These are phyloP conservation scores for Hirundo rustica DNA, from an alignment of 2,797 vertebrate species.

Conservation along the genomic window DNA sequence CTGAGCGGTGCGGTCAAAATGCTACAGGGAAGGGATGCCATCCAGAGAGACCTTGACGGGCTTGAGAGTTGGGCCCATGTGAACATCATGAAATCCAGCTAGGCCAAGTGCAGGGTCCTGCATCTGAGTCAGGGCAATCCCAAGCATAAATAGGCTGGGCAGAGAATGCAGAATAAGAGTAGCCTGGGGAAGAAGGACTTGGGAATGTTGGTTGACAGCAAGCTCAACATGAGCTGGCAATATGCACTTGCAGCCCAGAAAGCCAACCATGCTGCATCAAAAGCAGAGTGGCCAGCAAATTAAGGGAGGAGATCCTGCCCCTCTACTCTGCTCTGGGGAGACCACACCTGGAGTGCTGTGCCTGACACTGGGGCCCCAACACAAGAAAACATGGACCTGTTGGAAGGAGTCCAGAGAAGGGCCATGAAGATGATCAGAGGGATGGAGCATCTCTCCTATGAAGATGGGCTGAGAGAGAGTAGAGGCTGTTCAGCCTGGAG, in stretches of 20 bases:
- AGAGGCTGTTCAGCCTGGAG: neutral
- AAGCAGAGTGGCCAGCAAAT: neutral
- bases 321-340: neutral
- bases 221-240: no score
- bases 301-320: neutral
- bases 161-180: neutral
- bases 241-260: neutral
- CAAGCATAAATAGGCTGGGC: neutral
- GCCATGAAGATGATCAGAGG: neutral
- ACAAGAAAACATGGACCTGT: neutral
- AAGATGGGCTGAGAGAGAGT: neutral
- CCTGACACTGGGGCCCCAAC: neutral
- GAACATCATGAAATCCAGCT: neutral
- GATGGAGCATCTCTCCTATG: neutral
- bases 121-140: neutral
- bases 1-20: fast-evolving
- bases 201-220: neutral
- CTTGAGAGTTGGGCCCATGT: neutral
- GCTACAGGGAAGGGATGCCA: neutral
- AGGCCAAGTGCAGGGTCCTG: neutral
- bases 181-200: neutral
- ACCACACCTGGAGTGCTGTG: neutral
- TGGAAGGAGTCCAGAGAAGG: neutral
- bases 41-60: neutral
- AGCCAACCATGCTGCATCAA: neutral